phyloP scores from a whole-genome alignment of 1,140 invertebrate species.

The Brachionus asplanchnoidis region DNA sequence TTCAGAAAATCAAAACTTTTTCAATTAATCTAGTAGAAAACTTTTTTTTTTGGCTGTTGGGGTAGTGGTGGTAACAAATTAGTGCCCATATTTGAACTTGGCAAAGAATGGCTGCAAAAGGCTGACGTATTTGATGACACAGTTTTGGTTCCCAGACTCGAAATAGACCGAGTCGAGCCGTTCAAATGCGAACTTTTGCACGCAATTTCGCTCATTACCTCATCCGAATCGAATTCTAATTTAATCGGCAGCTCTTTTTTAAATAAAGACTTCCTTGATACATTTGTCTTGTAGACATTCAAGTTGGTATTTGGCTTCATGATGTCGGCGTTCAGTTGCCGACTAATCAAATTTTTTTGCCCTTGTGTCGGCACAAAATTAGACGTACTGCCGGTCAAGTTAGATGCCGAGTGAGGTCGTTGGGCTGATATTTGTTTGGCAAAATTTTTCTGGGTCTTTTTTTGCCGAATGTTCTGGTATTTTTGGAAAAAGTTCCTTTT shows the following conservation, averaged over 20 bases:
- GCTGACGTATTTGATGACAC: background rate
- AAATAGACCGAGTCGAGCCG: background rate
- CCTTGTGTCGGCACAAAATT: background rate
- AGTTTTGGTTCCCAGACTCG: slow-evolving; percentile 1
- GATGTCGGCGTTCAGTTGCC: background rate
- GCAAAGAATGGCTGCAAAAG: slow-evolving; percentile 6
- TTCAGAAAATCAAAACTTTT: background rate
- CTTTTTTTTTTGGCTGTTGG: slow-evolving; percentile 2
- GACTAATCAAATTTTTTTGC: background rate
- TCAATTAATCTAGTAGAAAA: background rate
- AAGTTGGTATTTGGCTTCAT: slow-evolving; percentile 19
- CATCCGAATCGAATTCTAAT: slow-evolving; percentile 22
- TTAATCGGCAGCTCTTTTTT: background rate
- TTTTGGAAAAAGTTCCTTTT: background rate
- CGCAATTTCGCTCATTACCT: background rate
- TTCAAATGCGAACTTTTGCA: background rate
- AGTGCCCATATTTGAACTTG: background rate
- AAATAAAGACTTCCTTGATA: background rate
- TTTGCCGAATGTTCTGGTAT: slow-evolving; percentile 38
- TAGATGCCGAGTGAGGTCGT: background rate
- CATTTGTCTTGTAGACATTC: background rate
- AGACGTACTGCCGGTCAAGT: background rate
- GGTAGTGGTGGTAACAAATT: background rate
- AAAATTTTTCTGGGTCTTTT: slow-evolving; percentile 33
- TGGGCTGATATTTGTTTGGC: background rate